Percentiles rank a stretch among this genome's conserved stretches.
Evolutionary conservation across 2,888 invertebrate genomes (phyloP).

Genomic region (Calephelis perditalis): DNA sequence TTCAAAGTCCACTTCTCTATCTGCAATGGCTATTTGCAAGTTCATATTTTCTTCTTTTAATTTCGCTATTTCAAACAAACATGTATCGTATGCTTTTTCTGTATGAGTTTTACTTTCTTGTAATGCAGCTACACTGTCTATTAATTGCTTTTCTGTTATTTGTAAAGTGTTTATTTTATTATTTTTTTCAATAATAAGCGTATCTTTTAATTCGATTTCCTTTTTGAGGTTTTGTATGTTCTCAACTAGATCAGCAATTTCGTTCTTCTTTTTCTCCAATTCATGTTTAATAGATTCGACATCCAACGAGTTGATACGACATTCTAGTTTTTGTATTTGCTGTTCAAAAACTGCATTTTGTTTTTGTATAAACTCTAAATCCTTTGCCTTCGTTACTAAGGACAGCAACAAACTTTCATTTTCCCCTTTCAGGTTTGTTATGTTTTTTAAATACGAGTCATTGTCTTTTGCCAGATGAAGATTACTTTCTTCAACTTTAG

Average conservation of each 20-base stretch:
- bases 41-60: constrained; percentile 38
- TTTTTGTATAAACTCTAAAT: constrained; percentile 32
- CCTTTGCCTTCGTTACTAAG: not conserved
- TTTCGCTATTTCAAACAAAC: constrained; percentile 28
- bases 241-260: not conserved
- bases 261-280: not conserved
- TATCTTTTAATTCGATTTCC: not conserved
- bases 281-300: not conserved
- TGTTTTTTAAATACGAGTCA: constrained; percentile 37
- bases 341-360: constrained; percentile 24
- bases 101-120: constrained; percentile 17
- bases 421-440: constrained; percentile 18
- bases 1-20: constrained; percentile 35
- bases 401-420: constrained; percentile 5
- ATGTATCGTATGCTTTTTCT: constrained; percentile 30
- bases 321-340: constrained; percentile 19
- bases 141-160: not conserved
- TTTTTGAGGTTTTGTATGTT: not conserved
- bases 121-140: not conserved
- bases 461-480: constrained; percentile 31
- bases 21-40: constrained; percentile 32
- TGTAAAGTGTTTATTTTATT: not conserved
- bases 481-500: constrained; percentile 32
- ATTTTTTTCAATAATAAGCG: not conserved
- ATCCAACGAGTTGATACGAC: not conserved